Conservation (phyloP, 2,888 invertebrate genomes). For the Rotaria macrura region DNA sequence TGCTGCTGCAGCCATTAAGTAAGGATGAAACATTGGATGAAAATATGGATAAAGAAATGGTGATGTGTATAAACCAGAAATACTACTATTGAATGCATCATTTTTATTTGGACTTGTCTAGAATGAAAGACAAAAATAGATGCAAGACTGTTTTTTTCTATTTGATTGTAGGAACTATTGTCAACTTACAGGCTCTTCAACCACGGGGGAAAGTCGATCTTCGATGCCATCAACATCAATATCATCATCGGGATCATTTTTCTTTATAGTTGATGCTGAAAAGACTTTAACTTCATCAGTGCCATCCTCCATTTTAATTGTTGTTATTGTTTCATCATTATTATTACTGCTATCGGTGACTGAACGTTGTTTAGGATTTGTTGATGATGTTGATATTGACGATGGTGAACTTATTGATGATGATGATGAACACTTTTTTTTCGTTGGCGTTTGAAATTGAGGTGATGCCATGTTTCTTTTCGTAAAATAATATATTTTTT, state of each 20-base stretch:
- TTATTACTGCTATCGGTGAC: not conserved
- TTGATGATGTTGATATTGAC: not conserved
- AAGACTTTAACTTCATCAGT: not conserved
- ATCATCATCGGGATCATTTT: not conserved
- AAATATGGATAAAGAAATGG: slow-evolving; percentile 10
- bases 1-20: slow-evolving; percentile 19
- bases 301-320: not conserved
- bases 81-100: not conserved
- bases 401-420: not conserved
- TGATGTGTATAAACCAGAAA: not conserved
- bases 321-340: not conserved
- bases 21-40: slow-evolving; percentile 12
- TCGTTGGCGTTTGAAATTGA: not conserved
- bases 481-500: too few relatives aligned
- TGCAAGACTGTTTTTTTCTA: not conserved
- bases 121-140: too few relatives aligned
- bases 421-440: not conserved
- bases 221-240: slow-evolving; percentile 18
- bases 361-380: not conserved
- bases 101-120: slow-evolving; percentile 12
- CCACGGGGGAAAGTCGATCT: slow-evolving; percentile 9
- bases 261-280: not conserved
- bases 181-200: not conserved
- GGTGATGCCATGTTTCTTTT: not conserved
- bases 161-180: too few relatives aligned